Evolutionary conservation across 2,888 invertebrate genomes (phyloP), one percentile per base, ranked within the genome.

Genomic region (Eupithecia subfuscata): DNA sequence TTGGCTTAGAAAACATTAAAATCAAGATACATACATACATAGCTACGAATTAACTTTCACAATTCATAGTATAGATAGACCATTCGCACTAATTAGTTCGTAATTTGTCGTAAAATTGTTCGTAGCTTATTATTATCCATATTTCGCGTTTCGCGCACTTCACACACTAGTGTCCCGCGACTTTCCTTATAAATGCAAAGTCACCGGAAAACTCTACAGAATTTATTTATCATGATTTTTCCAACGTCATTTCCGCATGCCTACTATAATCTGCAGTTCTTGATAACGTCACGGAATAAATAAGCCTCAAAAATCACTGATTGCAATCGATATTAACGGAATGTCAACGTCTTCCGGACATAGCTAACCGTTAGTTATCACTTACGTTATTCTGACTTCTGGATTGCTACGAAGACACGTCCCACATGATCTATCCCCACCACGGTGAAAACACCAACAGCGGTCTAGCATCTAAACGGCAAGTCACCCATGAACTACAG

Each of bases 401-500:
- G n/a, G 8, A 52, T 52, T 52, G 48, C 48, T 22, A n/a, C 9
- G n/a, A 4, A 22, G 52, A 22, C 11, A 56, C 11, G 52, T 56
- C 22, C 52, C 11, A 22, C 52, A 9, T 48, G n/a, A 48, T 48
- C 48, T 2, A 8, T n/a, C 48, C 18, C 48, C n/a, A 56, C 48
- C 8, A 22, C 52, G n/a, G 9, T 52, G 8, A 52, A 48, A 48
- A 48, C 18, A 18, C 48, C 43, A 43, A 48, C 0, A 18, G 7
- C 48, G 7, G 48, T 48, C 45, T 40, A 40, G 0, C 11, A 40
- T 40, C 40, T 40, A 30, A 22, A 11, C 52, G n/a, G n/a, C 11
- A 52, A 22, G 3, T 1, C 25, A 16, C 5, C 45, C 34, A 7
- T 43, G 18, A 43, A 25, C 76, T 87, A 88, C 77, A 88, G 84